Conservation (phyloP, 2,113 vertebrate genomes). For the Saccopteryx bilineata region DNA sequence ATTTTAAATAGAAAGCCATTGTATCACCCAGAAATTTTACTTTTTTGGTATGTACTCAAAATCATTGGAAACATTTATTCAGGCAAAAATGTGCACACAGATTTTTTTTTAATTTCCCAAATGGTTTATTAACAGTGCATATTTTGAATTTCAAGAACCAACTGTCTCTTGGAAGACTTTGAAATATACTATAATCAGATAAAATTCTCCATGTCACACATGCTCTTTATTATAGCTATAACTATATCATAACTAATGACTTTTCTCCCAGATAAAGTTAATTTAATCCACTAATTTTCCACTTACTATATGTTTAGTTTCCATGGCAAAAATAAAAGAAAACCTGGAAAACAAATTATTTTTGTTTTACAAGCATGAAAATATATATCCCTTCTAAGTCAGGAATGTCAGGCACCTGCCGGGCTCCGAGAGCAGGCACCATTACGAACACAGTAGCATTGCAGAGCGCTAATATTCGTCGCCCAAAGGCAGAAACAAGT, state of each 20-base stretch:
- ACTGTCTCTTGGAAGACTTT: not conserved
- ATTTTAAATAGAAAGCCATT: not conserved
- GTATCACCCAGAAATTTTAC: not conserved
- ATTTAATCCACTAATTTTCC: conserved; percentile 7
- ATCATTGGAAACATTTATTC: not conserved
- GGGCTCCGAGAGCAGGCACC: not conserved
- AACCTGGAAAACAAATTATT: conserved; percentile 14
- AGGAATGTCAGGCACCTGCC: conserved; percentile 24
- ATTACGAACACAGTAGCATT: conserved; percentile 31
- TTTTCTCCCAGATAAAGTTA: conserved; percentile 36
- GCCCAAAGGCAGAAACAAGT: not conserved
- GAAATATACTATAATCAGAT: not conserved
- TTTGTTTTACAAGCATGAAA: conserved; percentile 49
- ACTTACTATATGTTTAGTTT: not conserved
- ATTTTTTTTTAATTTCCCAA: not conserved
- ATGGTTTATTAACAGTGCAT: not conserved
- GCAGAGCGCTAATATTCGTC: not conserved
- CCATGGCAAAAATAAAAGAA: not conserved
- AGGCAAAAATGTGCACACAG: not conserved
- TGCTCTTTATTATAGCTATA: not conserved
- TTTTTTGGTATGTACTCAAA: not conserved
- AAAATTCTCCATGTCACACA: not conserved
- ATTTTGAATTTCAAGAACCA: conserved; percentile 34
- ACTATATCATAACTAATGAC: not conserved
- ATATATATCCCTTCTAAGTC: not conserved